Evolutionary conservation across 2,113 vertebrate genomes (phyloP).

Genomic region (Reinhardtius hippoglossoides): DNA sequence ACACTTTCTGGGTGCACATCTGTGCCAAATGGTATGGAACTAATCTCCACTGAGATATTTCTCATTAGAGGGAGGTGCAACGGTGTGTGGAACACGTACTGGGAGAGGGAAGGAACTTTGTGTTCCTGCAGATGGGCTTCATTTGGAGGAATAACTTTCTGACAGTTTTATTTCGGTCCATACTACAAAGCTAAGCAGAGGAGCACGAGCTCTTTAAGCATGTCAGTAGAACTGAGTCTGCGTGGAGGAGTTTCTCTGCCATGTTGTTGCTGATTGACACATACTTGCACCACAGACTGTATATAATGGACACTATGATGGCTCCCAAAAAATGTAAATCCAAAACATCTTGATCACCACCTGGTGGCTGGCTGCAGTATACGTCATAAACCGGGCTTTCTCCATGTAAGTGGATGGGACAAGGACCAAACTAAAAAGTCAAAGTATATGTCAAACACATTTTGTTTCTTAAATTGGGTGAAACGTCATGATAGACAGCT

Average conservation of each 20-base stretch:
- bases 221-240: slow-evolving; percentile 30
- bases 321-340: not conserved
- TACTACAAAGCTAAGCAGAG: slow-evolving; percentile 37
- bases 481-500: too few relatives aligned
- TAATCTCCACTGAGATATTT: slow-evolving; percentile 83
- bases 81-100: slow-evolving; percentile 45
- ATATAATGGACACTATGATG: too few relatives aligned
- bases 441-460: too few relatives aligned
- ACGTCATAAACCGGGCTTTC: too few relatives aligned
- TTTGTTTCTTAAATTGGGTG: too few relatives aligned
- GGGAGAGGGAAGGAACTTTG: slow-evolving; percentile 57
- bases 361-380: too few relatives aligned
- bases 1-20: slow-evolving; percentile 65
- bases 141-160: slow-evolving; percentile 72
- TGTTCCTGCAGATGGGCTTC: slow-evolving; percentile 71
- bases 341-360: too few relatives aligned
- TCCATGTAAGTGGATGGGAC: too few relatives aligned
- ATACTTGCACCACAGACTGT: slow-evolving; percentile 16
- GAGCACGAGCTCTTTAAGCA: slow-evolving; percentile 39
- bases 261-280: slow-evolving; percentile 40
- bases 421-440: too few relatives aligned
- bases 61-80: slow-evolving; percentile 78
- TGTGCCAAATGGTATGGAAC: slow-evolving; percentile 82
- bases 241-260: slow-evolving; percentile 37
- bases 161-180: slow-evolving; percentile 57